Base-by-base conservation (phyloP, 2,888 invertebrate genomes). In the Pycnomerus fuliginosus region DNA sequence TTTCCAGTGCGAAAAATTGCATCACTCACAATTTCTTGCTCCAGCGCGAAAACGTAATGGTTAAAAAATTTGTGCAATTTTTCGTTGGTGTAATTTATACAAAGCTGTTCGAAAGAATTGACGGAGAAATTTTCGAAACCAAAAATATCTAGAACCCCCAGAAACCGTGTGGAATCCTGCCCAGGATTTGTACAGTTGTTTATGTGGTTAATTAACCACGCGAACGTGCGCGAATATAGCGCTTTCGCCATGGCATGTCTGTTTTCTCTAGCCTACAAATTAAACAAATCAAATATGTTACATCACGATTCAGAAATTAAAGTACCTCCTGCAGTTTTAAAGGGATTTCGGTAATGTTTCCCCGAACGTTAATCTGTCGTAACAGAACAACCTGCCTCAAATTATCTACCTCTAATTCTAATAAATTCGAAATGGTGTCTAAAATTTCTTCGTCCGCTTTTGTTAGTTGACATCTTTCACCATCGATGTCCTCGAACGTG, bases 51-150 rank as follows among this genome's bases (percentile, higher is more conserved):
- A 15, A 96, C 94, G 66, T 95, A 94, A 68, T 95, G 93, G 74
- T 95, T 95, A 74, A 96, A 96, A 76, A 95, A 94, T 76, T 91
- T 91, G 69, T 94, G 94, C 20, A 94, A 77, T 69, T 94, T 94
- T 71, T 94, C 93, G 67, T 94, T 94, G 0, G 93, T 91, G 72
- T 92, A 94, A 73, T 94, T 94, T 53, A 94, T 94, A 69, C 93
- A 93, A 7, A 93, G 79, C 65, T 94, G 94, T 68, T 94, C 94
- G 58, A 94, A 87, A 1, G 92, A 92, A 71, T 94, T 94, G n/a
- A 82, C 77, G 2, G 83, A 77, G 71, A 94, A 94, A 76, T 94
- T 93, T 74, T 94, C 94, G 70, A 94, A 94, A 41, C 93, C 94
- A 68, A 94, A 94, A 58, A 94, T 94, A 70, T 94, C 94, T 25